phyloP scores from a whole-genome alignment of 1,140 invertebrate species.

The Idris sp. region DNA sequence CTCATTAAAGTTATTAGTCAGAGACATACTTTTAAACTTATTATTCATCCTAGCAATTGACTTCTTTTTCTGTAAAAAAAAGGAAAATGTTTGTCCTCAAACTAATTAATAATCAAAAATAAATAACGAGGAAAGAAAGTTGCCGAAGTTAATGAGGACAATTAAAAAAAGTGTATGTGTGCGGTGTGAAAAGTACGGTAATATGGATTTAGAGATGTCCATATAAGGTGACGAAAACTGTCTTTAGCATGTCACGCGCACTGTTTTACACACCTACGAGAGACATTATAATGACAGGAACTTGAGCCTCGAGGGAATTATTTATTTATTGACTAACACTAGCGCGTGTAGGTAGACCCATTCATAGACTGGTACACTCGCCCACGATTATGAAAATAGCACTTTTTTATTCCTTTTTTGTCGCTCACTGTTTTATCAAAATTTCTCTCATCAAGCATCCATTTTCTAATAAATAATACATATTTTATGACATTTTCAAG shows the following conservation, averaged over 20 bases:
- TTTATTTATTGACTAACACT: conserved; percentile 66
- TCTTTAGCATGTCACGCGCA: conserved; percentile 61
- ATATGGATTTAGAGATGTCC: conserved; percentile 59
- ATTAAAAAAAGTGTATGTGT: conserved; percentile 29
- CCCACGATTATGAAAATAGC: conserved; percentile 56
- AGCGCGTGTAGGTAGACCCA: conserved; percentile 62
- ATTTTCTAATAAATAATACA: conserved; percentile 9
- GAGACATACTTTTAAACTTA: conserved; percentile 12
- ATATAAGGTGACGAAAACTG: conserved; percentile 65
- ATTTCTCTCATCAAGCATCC: conserved; percentile 51
- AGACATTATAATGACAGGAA: conserved; percentile 63
- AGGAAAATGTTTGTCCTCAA: too few relatives aligned
- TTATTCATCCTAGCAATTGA: conserved; percentile 2
- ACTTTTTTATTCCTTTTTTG: too few relatives aligned
- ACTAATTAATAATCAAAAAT: too few relatives aligned
- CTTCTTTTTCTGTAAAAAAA: too few relatives aligned
- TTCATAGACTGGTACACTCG: conserved; percentile 61
- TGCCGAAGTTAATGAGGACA: neutral
- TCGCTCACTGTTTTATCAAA: conserved; percentile 32
- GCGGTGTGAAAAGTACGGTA: conserved; percentile 40
- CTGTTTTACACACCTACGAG: conserved; percentile 66
- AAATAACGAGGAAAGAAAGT: too few relatives aligned
- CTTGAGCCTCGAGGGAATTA: conserved; percentile 61
- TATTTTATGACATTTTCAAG: conserved; percentile 39
- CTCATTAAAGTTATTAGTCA: conserved; percentile 34